Evolutionary conservation across 2,888 invertebrate species (phyloP).

Genomic region (Drosophila austrosaltans): DNA sequence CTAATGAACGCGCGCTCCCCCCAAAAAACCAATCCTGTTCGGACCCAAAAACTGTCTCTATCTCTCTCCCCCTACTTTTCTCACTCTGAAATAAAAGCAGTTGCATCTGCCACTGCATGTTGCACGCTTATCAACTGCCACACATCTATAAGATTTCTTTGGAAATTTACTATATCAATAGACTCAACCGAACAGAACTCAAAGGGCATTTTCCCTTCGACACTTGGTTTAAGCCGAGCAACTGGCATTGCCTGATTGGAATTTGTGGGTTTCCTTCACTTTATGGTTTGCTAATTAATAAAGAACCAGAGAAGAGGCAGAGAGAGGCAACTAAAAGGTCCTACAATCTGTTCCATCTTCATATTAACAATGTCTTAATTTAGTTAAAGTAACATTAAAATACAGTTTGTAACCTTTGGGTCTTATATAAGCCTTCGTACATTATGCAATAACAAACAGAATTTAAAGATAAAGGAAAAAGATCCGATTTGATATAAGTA

Average conservation of each 20-base stretch:
- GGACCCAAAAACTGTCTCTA: slow-evolving; percentile 49
- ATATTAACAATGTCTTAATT: neutral
- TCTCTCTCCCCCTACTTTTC: slow-evolving; percentile 63
- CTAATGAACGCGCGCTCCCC: slow-evolving; percentile 74
- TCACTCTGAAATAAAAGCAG: slow-evolving; percentile 28
- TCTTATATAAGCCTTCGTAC: no score
- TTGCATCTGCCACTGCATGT: slow-evolving; percentile 31
- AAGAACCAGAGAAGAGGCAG: slow-evolving; percentile 10
- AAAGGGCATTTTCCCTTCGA: slow-evolving; percentile 32
- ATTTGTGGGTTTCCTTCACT: slow-evolving; percentile 76
- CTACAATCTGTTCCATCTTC: neutral
- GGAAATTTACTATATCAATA: slow-evolving; percentile 77
- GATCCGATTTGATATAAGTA: no score
- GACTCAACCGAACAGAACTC: slow-evolving; percentile 44
- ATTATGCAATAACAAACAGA: no score
- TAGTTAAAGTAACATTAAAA: neutral
- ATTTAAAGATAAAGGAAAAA: no score
- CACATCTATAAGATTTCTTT: slow-evolving; percentile 74
- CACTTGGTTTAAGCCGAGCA: slow-evolving; percentile 49
- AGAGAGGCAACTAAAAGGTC: neutral
- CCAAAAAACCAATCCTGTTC: slow-evolving; percentile 34
- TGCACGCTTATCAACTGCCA: slow-evolving; percentile 73
- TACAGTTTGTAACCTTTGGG: no score
- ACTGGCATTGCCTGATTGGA: slow-evolving; percentile 57
- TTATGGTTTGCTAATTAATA: slow-evolving; percentile 72